Evolutionary conservation across 2,888 invertebrate species (phyloP), one percentile per base, ranked within the genome.

Genomic region (Autographa gamma): DNA sequence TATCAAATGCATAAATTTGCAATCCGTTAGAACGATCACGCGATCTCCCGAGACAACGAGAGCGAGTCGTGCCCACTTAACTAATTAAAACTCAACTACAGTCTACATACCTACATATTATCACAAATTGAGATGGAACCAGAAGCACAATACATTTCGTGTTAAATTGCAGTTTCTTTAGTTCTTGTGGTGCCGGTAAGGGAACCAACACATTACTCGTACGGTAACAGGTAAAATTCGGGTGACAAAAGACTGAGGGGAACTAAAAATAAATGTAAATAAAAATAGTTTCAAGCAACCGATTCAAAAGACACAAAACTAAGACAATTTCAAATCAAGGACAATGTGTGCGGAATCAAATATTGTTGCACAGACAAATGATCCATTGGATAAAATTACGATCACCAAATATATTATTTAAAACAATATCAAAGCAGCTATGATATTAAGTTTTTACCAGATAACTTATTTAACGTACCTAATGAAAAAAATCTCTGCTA

Each of bases 51-150:
- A 86, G 85, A 83, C 84, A 88, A 86, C 85, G 86, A 87, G 88
- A 90, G 83, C 87, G 84, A 85, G 78, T 84, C 88, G 80, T 84
- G 82, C 80, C 90, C 90, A 93, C 91, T 93, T 92, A 87, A 92
- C 85, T 93, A 93, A 94, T 93, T 93, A 93, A 92, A 84, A 85
- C 80, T 68, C 71, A 68, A 72, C 76, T 68, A 64, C 67, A 74
- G 73, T 13, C 54, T 19, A 56, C 25, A 48, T 38, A 38, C 38
- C 48, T 16, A 66, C 63, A 68, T 14, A 58, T 34, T 61, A 18
- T 54, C 25, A 41, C 68, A 68, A 56, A 65, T 65, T 81, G 60
- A 63, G 25, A 82, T 70, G 66, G 69, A 63, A 41, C 65, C 34
- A 66, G 70, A 62, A 60, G 62, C 18, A 19, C 34, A 11, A 71